A percentile compares a stretch with the other conserved stretches of the same genome.
Conservation (phyloP, 2,888 invertebrate genomes). For the Epinotia demarniana region DNA sequence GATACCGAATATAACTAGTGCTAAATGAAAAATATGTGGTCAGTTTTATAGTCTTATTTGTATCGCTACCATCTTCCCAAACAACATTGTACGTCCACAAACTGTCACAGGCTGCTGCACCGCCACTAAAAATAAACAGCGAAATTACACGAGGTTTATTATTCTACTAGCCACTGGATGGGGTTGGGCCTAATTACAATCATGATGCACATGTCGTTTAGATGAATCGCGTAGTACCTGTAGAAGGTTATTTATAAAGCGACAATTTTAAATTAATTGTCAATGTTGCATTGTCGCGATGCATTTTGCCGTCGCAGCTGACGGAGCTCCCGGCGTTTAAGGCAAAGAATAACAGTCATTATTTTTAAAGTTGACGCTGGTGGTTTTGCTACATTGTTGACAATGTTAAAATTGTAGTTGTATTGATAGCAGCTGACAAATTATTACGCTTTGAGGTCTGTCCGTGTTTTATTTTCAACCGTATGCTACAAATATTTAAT, state of each 20-base stretch:
- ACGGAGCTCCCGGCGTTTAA: conserved; percentile 51
- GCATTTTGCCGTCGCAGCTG: conserved; percentile 63
- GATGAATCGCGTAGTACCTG: conserved; percentile 33
- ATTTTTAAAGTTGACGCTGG: neutral
- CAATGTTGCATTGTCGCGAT: conserved; percentile 52
- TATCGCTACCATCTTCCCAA: neutral
- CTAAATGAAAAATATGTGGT: neutral
- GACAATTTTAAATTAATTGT: conserved; percentile 42
- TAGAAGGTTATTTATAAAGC: conserved; percentile 24
- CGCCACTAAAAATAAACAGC: neutral
- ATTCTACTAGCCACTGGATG: neutral
- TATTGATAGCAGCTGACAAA: neutral
- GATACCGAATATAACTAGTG: neutral
- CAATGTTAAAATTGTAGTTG: neutral
- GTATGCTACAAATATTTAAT: too few species aligned
- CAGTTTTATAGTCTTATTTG: neutral
- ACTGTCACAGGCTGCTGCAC: conserved; percentile 5
- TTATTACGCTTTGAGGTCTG: neutral
- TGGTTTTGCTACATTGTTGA: neutral
- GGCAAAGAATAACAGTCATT: conserved; percentile 49
- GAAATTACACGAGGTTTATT: neutral
- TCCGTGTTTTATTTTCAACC: too few species aligned
- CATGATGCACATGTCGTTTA: conserved; percentile 24
- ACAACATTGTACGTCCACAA: conserved; percentile 12
- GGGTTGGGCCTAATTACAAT: conserved; percentile 31